Evolutionary conservation across 2,113 vertebrate genomes (phyloP).

Genomic region (Nycticryphes semicollaris): DNA sequence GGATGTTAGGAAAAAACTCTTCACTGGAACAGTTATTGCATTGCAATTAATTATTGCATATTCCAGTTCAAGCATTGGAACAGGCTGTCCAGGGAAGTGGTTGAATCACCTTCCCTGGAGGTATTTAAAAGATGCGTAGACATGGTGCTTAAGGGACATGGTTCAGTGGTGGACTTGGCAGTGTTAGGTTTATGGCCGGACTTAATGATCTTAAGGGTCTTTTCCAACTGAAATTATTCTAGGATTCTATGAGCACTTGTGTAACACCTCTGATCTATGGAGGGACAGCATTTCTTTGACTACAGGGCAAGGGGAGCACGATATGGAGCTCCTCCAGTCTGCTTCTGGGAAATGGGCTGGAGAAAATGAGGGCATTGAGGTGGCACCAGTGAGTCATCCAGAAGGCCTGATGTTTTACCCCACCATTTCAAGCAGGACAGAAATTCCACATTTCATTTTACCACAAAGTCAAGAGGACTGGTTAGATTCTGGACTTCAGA

Average conservation of each 20-base stretch:
- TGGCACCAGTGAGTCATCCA: background rate
- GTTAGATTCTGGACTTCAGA: background rate
- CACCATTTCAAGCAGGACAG: background rate
- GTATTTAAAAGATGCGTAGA: background rate
- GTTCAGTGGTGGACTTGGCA: background rate
- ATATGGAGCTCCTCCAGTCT: background rate
- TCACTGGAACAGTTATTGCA: background rate
- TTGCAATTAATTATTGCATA: no score
- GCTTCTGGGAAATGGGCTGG: background rate
- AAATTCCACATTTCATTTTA: background rate
- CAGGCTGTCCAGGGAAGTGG: background rate
- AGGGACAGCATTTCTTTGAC: background rate
- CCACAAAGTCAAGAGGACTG: background rate
- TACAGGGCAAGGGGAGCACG: background rate
- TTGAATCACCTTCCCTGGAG: background rate
- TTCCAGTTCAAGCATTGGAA: background rate
- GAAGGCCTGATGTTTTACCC: background rate
- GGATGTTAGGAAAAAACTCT: background rate
- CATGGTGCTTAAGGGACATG: background rate
- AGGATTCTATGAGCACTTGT: background rate
- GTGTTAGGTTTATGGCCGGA: background rate
- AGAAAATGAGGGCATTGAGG: background rate
- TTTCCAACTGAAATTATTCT: background rate
- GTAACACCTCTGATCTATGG: background rate
- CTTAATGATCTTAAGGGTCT: background rate